These are phyloP conservation scores for Branchinecta lindahli DNA, from an alignment of 1,140 invertebrate genomes.

Conservation along the genomic window DNA sequence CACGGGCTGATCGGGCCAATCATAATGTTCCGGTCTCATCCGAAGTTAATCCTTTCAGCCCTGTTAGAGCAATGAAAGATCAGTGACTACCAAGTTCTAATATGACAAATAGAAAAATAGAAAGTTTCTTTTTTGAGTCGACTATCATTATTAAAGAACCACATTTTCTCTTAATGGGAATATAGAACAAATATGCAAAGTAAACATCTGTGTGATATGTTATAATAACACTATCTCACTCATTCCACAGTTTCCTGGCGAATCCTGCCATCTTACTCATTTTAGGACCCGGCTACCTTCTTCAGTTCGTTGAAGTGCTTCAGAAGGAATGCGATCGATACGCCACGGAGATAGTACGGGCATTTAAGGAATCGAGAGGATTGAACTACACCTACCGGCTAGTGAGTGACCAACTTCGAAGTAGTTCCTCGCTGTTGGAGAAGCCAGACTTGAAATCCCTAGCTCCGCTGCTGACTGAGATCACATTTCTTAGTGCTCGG, in stretches of 20 bases:
- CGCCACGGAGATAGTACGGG: conserved; percentile 47
- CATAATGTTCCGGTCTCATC: too few species aligned
- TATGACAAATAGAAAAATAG: background rate
- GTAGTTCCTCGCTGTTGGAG: conserved; percentile 16
- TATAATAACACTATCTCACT: too few species aligned
- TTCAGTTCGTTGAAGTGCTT: conserved; percentile 50
- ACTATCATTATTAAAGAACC: too few species aligned
- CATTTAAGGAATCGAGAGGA: conserved; percentile 57
- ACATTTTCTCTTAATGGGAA: too few species aligned
- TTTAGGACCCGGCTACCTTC: conserved; percentile 49
- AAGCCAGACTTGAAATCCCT: conserved; percentile 62
- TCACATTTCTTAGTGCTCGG: conserved; percentile 77
- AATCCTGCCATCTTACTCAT: too few species aligned
- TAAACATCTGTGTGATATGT: too few species aligned
- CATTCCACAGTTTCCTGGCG: too few species aligned
- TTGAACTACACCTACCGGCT: conserved; percentile 48
- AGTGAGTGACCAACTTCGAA: conserved; percentile 36
- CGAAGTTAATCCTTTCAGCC: too few species aligned
- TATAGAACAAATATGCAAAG: too few species aligned
- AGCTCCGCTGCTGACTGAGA: conserved; percentile 73
- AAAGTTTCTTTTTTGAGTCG: too few species aligned
- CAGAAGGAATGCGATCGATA: conserved; percentile 77
- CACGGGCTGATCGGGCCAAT: too few species aligned
- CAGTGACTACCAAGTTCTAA: background rate
- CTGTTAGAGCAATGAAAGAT: background rate